Evolutionary conservation across 2,797 vertebrate species (phyloP).

Genomic region (Sphenopsis melanotis): DNA sequence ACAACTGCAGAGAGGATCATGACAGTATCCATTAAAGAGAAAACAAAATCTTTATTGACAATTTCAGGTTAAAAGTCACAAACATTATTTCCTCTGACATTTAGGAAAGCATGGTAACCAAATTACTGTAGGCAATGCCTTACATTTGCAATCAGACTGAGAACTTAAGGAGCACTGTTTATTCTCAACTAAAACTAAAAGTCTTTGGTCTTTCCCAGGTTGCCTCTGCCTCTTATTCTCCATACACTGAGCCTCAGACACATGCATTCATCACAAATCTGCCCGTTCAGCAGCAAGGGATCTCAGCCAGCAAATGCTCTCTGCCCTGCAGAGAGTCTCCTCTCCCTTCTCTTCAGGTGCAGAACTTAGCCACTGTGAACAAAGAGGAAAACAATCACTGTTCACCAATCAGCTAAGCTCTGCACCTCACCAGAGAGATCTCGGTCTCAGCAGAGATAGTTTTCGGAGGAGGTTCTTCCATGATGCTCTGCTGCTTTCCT

Average conservation of each 20-base stretch:
- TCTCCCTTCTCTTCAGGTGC: conserved; percentile 85
- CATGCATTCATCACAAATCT: not conserved
- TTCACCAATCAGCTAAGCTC: conserved; percentile 99
- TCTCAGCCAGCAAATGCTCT: not conserved
- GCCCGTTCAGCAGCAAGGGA: not conserved
- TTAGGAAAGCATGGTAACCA: not conserved
- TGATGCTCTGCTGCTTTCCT: conserved; percentile 30
- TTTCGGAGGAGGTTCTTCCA: conserved; percentile 39
- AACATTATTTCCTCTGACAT: not conserved
- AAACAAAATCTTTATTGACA: conserved; percentile 11
- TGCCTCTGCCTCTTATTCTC: not conserved
- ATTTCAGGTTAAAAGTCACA: not conserved
- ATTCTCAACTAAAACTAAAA: not conserved
- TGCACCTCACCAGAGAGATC: conserved; percentile 92
- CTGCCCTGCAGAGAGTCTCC: conserved; percentile 42
- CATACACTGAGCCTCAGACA: not conserved
- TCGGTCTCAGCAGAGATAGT: conserved; percentile 50
- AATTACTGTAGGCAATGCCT: not conserved
- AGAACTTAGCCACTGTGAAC: conserved; percentile 99
- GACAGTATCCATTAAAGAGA: not conserved
- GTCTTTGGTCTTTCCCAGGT: not conserved
- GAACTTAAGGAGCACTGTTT: not conserved
- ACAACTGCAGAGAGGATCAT: conserved; percentile 38
- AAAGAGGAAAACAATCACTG: conserved; percentile 99
- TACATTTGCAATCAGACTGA: not conserved